Evolutionary conservation across 1,140 invertebrate species (phyloP).

Genomic region (Drosophila obscura): DNA sequence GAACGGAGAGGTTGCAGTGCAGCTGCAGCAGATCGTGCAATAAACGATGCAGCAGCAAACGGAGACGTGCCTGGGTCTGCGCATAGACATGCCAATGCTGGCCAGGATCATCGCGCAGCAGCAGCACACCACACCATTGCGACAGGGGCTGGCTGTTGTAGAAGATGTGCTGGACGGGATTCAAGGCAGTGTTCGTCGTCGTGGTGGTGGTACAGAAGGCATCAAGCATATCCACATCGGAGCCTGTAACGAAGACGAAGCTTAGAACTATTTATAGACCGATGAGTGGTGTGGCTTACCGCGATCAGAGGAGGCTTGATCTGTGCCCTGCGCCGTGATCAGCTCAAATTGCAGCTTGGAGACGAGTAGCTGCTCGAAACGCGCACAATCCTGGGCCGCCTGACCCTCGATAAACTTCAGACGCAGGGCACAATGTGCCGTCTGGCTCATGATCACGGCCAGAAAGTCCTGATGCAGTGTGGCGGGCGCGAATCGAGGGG

Average conservation of each 20-base stretch:
- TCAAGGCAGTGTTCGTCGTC: background rate
- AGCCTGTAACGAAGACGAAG: background rate
- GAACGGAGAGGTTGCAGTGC: constrained; percentile 42
- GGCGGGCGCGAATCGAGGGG: constrained; percentile 30
- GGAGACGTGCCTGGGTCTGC: constrained; percentile 29
- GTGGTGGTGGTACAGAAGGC: background rate
- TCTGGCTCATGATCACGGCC: constrained; percentile 54
- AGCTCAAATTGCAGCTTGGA: constrained; percentile 30
- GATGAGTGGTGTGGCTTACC: constrained; percentile 8
- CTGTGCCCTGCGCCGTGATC: background rate
- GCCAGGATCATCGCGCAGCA: constrained; percentile 50
- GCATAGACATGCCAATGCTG: constrained; percentile 63
- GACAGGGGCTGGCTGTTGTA: constrained; percentile 47
- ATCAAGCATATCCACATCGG: constrained; percentile 26
- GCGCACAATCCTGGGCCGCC: background rate
- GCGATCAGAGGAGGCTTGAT: background rate
- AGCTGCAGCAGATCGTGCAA: constrained; percentile 53
- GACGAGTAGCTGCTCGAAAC: constrained; percentile 53
- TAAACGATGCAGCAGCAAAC: constrained; percentile 45
- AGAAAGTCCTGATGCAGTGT: constrained; percentile 68
- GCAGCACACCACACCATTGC: constrained; percentile 48
- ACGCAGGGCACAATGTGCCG: constrained; percentile 30
- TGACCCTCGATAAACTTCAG: constrained; percentile 35
- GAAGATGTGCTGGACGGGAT: constrained; percentile 48
- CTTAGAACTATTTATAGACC: too few relatives aligned